Conservation (phyloP, 2,888 invertebrate genomes). For the Nasonia oneida region DNA sequence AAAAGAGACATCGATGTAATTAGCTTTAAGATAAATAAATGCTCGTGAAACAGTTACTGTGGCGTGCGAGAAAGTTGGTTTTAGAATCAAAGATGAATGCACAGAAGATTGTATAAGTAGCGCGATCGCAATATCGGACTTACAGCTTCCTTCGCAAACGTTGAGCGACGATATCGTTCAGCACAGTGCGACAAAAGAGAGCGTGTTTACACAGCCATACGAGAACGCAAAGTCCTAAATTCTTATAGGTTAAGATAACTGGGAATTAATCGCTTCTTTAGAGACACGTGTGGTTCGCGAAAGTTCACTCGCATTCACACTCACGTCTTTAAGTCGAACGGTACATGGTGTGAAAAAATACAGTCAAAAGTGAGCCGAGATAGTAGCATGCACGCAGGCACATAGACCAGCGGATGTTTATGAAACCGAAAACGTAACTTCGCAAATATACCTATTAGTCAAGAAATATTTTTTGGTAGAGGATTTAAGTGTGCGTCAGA, state of each 20-base stretch:
- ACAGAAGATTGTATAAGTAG: background rate
- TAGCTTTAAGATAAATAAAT: slow-evolving; percentile 13
- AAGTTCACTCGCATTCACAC: background rate
- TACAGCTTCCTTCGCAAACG: background rate
- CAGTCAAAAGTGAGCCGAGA: no score
- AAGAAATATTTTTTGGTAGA: background rate
- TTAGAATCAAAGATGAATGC: background rate
- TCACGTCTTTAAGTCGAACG: slow-evolving; percentile 7
- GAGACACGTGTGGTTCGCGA: background rate
- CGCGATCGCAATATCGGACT: background rate
- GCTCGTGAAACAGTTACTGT: background rate
- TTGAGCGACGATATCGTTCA: background rate
- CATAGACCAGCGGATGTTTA: background rate
- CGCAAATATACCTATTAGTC: background rate
- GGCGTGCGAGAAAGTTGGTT: background rate
- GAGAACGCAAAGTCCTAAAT: slow-evolving; percentile 14
- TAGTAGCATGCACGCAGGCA: background rate
- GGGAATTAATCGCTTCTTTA: slow-evolving; percentile 10
- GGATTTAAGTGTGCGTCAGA: background rate
- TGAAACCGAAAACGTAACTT: background rate
- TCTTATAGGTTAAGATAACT: slow-evolving; percentile 52
- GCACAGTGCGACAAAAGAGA: background rate
- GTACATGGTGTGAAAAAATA: background rate
- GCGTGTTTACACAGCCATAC: slow-evolving; percentile 22
- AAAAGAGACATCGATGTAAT: background rate